A percentile compares a stretch with the other conserved stretches of the same genome.
Conservation (phyloP, 2,113 vertebrate genomes). For the Pangasianodon hypophthalmus region DNA sequence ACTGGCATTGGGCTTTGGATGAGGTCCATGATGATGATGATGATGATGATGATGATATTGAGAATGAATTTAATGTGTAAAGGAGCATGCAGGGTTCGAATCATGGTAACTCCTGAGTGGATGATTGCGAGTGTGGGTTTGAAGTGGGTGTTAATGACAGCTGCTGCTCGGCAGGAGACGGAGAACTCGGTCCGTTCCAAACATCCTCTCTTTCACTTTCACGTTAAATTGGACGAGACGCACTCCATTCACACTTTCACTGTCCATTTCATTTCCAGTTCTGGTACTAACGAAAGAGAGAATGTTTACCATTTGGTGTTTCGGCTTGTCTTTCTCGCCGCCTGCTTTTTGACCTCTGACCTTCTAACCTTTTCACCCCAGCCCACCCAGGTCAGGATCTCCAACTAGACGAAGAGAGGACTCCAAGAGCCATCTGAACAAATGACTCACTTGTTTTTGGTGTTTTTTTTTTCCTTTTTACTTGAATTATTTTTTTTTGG, state of each 20-base stretch:
- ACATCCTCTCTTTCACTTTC: slow-evolving; percentile 47
- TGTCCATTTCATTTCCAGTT: not conserved
- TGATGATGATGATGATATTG: slow-evolving; percentile 81
- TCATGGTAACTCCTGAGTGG: slow-evolving; percentile 49
- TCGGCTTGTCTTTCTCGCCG: slow-evolving; percentile 41
- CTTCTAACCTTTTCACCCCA: slow-evolving; percentile 52
- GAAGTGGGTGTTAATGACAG: slow-evolving; percentile 38
- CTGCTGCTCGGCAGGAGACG: not conserved
- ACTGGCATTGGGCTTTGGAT: slow-evolving; percentile 96
- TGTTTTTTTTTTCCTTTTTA: slow-evolving; percentile 13
- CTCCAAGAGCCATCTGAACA: slow-evolving; percentile 59
- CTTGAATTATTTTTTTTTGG: slow-evolving; percentile 26
- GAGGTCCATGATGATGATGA: slow-evolving; percentile 86
- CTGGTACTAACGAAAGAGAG: slow-evolving; percentile 28
- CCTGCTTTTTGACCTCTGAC: slow-evolving; percentile 48
- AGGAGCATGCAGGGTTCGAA: slow-evolving; percentile 71
- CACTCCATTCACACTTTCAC: not conserved
- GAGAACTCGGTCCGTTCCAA: slow-evolving; percentile 17
- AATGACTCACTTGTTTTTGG: slow-evolving; percentile 49
- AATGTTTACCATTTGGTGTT: slow-evolving; percentile 32
- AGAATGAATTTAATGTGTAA: slow-evolving; percentile 92
- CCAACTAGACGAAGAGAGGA: slow-evolving; percentile 60
- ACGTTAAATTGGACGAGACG: not conserved
- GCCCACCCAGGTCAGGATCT: slow-evolving; percentile 67
- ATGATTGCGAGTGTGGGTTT: slow-evolving; percentile 56